Conservation (phyloP, 2,888 invertebrate genomes). For the Parthenolecanium corni region DNA sequence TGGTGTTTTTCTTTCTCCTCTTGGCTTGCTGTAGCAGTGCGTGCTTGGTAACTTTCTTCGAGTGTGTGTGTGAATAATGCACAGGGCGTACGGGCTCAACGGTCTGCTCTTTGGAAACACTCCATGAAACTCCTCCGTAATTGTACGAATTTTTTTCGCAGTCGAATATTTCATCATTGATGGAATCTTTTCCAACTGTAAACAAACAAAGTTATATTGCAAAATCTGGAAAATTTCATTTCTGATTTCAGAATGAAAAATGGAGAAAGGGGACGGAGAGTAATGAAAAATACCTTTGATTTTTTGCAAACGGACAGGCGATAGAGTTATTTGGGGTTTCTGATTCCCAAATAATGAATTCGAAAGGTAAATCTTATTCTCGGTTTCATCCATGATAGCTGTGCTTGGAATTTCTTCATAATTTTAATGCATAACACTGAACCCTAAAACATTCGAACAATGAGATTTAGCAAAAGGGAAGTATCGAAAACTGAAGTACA, state of each 20-base stretch:
- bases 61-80: conserved; percentile 38
- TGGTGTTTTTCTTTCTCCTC: conserved; percentile 66
- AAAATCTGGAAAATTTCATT: neutral
- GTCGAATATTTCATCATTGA: conserved; percentile 22
- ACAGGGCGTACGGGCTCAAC: conserved; percentile 23
- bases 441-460: too few species aligned
- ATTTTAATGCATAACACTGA: conserved; percentile 24
- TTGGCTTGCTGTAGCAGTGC: conserved; percentile 65
- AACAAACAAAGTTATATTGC: neutral
- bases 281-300: conserved; percentile 21
- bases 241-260: too few species aligned
- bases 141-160: conserved; percentile 12
- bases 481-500: too few species aligned
- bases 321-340: conserved; percentile 24
- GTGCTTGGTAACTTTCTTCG: conserved; percentile 61
- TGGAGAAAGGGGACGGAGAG: neutral
- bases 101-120: conserved; percentile 31
- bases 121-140: conserved; percentile 31
- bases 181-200: neutral
- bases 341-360: conserved; percentile 24
- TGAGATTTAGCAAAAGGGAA: too few species aligned
- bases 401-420: conserved; percentile 24
- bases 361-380: conserved; percentile 25
- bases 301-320: conserved; percentile 21
- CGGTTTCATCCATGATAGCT: conserved; percentile 25